Evolutionary conservation across 2,113 vertebrate species (phyloP), one percentile per base, ranked within the genome.

Genomic region (Poeciliopsis retropinna): DNA sequence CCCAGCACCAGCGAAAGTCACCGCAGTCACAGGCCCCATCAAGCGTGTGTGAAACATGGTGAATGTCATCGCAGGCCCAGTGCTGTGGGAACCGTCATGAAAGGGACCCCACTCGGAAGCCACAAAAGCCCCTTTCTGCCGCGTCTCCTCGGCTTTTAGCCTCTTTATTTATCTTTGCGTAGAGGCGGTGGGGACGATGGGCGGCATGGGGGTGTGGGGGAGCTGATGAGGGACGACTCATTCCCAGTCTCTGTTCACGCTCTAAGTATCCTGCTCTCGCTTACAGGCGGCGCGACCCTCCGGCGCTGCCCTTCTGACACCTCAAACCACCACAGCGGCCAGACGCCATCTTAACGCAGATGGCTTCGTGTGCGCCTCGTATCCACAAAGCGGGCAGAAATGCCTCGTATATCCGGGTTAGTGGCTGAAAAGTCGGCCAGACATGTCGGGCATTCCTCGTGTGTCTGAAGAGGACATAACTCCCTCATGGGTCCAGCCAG

Each of bases 1-100:
- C 91, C 86, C 93, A 93, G 95, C 95, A 95, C 94, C 95, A 95
- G 94, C 85, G 94, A 95, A 94, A 95, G 93, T 94, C 93, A 95
- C 94, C 92, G 83, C 94, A 93, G 94, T 94, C 94, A 88, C 88
- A 89, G 92, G 88, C 88, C 83, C 86, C 88, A 84, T 93, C 85
- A 92, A 67, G 89, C 44, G 37, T 77, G 73, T 86, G 88, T 82
- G 89, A 87, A 90, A 92, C 88, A 92, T 89, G 85, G 85, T 85
- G 89, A 90, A 89, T 90, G 91, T 93, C 91, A 89, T 91, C 88
- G 86, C 85, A 73, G 85, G 82, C 87, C 90, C 83, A 68, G 79
- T 87, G 80, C 92, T 95, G 94, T 95, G 94, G 95, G 95, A 95
- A 95, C 91, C 29, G 81, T 88, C 89, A 93, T 95, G 93, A 94